Conservation (phyloP, 2,113 vertebrate species). For the Arenaria interpres region DNA sequence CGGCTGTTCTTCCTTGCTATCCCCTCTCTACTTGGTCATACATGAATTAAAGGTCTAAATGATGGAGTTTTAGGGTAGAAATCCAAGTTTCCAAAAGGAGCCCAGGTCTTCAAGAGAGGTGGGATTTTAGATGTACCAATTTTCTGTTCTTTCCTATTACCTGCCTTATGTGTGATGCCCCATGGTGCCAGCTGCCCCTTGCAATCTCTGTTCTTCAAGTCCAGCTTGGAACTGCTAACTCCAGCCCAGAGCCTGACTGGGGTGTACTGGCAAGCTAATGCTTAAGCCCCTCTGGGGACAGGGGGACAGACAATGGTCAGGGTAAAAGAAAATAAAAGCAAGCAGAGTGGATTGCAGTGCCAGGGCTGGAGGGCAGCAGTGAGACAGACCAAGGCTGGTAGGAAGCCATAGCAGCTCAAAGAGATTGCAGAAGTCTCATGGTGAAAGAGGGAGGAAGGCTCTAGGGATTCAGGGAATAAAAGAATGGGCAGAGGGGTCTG, state of each 20-base stretch:
- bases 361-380: background rate
- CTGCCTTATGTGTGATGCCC: accelerated
- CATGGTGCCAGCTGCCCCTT: background rate
- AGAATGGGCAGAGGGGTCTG: background rate
- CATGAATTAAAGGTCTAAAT: background rate
- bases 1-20: background rate
- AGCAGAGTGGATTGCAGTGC: background rate
- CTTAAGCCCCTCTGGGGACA: background rate
- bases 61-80: background rate
- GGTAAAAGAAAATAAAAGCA: background rate
- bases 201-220: background rate
- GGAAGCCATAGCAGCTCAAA: background rate
- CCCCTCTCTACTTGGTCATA: background rate
- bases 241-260: background rate
- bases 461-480: background rate
- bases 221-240: background rate
- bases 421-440: background rate
- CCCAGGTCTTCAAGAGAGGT: background rate
- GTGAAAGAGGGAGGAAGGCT: background rate
- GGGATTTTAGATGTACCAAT: background rate
- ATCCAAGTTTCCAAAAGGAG: background rate
- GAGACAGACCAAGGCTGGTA: background rate
- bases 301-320: background rate
- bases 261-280: background rate
- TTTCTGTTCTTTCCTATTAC: background rate